Percentiles rank a stretch among this genome's conserved stretches.
Conservation (phyloP, 2,797 vertebrate genomes). For the Poeciliopsis turneri region DNA sequence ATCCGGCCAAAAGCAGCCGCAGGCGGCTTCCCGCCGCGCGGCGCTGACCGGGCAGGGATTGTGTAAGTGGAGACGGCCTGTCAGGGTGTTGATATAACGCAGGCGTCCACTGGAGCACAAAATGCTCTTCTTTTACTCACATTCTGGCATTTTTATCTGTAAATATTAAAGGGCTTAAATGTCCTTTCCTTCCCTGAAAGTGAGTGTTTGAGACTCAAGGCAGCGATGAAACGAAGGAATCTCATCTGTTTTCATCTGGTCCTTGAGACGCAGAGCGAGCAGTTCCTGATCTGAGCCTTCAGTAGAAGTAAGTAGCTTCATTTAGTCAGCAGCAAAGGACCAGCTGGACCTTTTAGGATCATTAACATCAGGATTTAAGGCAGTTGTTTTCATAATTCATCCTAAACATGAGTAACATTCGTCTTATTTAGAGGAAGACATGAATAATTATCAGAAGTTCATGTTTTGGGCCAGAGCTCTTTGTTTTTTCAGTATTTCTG, state of each 20-base stretch:
- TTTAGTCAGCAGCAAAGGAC: neutral
- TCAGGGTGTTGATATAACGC: constrained; percentile 42
- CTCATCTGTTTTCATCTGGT: neutral
- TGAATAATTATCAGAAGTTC: neutral
- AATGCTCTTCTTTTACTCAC: constrained; percentile 9
- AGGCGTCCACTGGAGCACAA: constrained; percentile 13
- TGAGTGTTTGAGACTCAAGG: neutral
- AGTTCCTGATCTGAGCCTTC: neutral
- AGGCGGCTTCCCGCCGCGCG: constrained; percentile 34
- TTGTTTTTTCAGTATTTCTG: neutral
- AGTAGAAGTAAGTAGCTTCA: neutral
- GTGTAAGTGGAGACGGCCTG: constrained; percentile 50
- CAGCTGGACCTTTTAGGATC: neutral
- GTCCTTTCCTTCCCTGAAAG: neutral
- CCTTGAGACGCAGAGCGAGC: neutral
- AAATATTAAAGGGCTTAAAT: constrained; percentile 5
- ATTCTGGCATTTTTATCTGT: constrained; percentile 1
- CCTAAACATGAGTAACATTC: neutral
- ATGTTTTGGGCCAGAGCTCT: neutral
- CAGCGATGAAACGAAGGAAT: neutral
- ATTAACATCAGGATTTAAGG: neutral
- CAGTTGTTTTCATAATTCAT: neutral
- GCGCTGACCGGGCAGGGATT: constrained; percentile 29
- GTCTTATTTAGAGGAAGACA: neutral
- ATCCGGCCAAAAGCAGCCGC: constrained; percentile 18